phyloP scores from a whole-genome alignment of 2,113 vertebrate species.

The Aptenodytes forsteri region DNA sequence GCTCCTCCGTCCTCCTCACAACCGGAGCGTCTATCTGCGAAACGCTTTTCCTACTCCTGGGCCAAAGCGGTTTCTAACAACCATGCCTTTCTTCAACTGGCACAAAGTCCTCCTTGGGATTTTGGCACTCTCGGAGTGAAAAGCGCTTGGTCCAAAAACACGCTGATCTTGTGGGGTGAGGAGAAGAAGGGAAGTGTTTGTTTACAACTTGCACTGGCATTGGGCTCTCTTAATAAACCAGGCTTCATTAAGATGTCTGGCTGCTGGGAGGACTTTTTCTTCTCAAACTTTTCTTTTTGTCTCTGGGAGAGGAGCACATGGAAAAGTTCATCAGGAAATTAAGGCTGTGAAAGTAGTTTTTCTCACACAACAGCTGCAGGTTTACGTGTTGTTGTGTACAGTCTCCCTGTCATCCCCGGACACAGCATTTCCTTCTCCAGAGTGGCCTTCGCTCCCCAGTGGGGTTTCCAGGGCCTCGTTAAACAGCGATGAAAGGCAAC shows the following conservation, averaged over 20 bases:
- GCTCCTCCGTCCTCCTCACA: background rate
- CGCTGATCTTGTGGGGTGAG: background rate
- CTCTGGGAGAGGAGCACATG: background rate
- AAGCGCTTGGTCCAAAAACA: background rate
- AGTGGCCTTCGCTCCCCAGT: background rate
- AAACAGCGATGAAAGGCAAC: background rate
- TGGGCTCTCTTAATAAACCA: background rate
- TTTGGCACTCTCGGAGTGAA: background rate
- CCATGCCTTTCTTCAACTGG: conserved; percentile 25
- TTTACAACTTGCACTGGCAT: background rate
- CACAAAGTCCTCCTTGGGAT: conserved; percentile 36
- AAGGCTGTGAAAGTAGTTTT: conserved; percentile 7
- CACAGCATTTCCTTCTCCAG: background rate
- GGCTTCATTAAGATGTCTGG: background rate
- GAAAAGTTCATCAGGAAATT: conserved; percentile 31
- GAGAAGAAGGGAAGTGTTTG: conserved; percentile 47
- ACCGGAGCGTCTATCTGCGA: background rate
- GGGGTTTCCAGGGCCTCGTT: background rate
- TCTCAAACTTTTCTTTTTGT: background rate
- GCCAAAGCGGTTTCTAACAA: conserved; percentile 11
- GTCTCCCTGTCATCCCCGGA: background rate
- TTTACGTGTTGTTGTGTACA: conserved; percentile 7
- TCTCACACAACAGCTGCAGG: background rate
- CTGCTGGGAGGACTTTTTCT: background rate
- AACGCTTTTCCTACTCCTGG: background rate